Percentiles rank a stretch among this genome's conserved stretches.
These are phyloP conservation scores for Aplysina aerophoba DNA, from an alignment of 37 sponge, comb jelly and placozoan species.

Conservation along the genomic window DNA sequence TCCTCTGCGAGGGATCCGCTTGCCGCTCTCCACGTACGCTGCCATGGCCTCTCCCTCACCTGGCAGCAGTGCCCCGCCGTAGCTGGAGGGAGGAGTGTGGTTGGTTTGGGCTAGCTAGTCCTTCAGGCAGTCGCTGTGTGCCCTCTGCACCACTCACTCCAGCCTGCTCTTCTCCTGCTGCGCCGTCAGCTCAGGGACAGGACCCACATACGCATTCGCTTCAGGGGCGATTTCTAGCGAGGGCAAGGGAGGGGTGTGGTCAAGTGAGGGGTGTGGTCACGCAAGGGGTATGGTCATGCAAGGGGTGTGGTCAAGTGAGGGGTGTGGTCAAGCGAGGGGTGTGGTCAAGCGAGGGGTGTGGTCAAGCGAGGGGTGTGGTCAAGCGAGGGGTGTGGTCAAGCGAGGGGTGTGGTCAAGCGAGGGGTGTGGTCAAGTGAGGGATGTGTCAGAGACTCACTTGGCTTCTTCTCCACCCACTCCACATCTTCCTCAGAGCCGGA, in stretches of 20 bases:
- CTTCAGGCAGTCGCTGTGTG: no score
- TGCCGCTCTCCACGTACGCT: conserved; percentile 91
- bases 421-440: neutral
- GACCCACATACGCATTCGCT: conserved; percentile 71
- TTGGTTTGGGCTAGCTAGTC: neutral
- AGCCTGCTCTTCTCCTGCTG: conserved; percentile 38
- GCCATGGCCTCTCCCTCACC: conserved; percentile 99
- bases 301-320: no score
- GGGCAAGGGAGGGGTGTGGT: neutral
- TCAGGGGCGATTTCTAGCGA: neutral
- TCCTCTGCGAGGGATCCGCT: conserved; percentile 97
- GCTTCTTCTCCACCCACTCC: conserved; percentile 40
- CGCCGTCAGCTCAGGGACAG: conserved; percentile 74
- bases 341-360: conserved; percentile 6
- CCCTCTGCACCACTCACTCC: conserved; percentile 16
- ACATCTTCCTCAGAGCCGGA: conserved; percentile 26
- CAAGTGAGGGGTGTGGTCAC: no score
- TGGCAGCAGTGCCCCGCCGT: conserved; percentile 91
- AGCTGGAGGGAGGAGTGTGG: conserved; percentile 53
- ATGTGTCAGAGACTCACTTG: conserved; percentile 11
- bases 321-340: no score
- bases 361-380: neutral
- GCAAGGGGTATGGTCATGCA: no score
- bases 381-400: neutral
- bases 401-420: neutral